phyloP scores from a whole-genome alignment of 2,888 invertebrate species.

The Dromius quadrimaculatus region DNA sequence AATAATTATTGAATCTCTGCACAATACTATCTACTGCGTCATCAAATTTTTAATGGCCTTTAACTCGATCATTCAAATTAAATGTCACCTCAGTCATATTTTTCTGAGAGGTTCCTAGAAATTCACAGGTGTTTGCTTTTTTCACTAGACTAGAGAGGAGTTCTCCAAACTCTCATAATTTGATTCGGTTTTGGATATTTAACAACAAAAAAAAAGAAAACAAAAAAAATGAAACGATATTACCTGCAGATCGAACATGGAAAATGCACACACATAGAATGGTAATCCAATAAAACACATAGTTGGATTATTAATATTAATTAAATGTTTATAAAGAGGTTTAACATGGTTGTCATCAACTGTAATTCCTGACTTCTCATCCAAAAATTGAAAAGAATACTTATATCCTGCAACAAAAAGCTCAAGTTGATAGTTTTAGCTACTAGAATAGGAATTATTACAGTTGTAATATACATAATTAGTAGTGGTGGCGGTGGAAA shows the following conservation, averaged over 20 bases:
- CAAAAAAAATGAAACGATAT: conserved; percentile 51
- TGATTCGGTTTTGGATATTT: no score
- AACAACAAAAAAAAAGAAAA: no score
- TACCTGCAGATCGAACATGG: conserved; percentile 81
- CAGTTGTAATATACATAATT: not conserved
- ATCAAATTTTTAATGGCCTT: no score
- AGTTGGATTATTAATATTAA: conserved; percentile 79
- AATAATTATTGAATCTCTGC: no score
- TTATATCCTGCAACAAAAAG: conserved; percentile 73
- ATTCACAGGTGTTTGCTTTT: no score
- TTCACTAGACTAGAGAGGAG: no score
- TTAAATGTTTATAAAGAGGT: conserved; percentile 81
- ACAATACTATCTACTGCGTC: no score
- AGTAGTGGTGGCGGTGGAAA: no score
- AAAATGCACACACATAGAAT: conserved; percentile 75
- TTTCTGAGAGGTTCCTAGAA: no score
- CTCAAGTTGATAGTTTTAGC: not conserved
- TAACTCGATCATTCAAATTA: no score
- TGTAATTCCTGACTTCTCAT: conserved; percentile 72
- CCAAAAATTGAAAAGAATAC: conserved; percentile 78
- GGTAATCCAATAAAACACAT: conserved; percentile 83
- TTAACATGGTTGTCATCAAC: conserved; percentile 75
- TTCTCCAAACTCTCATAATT: no score
- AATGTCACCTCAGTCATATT: no score
- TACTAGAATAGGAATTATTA: not conserved